A percentile compares a stretch with the other conserved stretches of the same genome.
Conservation (phyloP, 2,113 vertebrate genomes). For the Verasper variegatus region DNA sequence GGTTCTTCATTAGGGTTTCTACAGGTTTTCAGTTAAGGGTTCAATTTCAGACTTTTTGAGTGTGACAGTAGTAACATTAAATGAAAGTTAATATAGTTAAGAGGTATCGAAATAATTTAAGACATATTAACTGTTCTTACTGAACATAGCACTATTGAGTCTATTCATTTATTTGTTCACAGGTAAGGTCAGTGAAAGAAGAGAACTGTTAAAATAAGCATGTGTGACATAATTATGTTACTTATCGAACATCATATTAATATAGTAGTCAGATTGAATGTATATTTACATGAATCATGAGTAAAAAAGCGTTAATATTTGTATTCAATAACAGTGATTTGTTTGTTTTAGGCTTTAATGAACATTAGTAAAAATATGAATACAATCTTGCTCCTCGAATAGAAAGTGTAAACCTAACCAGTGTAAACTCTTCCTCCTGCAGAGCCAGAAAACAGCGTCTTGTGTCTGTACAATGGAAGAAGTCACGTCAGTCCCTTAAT, state of each 20-base stretch:
- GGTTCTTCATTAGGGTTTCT: background rate
- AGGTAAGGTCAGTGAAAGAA: too few relatives aligned
- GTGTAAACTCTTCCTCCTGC: conserved; percentile 11
- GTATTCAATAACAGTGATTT: background rate
- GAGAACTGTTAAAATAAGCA: too few relatives aligned
- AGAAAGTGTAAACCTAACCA: background rate
- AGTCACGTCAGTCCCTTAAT: conserved; percentile 55
- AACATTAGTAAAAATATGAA: background rate
- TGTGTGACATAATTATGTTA: background rate
- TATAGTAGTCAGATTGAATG: too few relatives aligned
- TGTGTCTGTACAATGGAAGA: conserved; percentile 51
- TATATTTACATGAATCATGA: background rate
- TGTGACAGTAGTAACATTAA: too few relatives aligned
- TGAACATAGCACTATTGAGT: too few relatives aligned
- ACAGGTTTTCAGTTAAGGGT: too few relatives aligned
- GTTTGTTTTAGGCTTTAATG: background rate
- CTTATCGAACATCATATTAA: background rate
- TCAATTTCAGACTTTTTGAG: too few relatives aligned
- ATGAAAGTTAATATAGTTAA: too few relatives aligned
- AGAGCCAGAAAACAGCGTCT: conserved; percentile 19
- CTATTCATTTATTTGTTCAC: too few relatives aligned
- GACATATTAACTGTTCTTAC: too few relatives aligned
- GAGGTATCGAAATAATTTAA: too few relatives aligned
- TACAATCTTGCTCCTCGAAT: too few relatives aligned
- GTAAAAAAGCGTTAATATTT: background rate